phyloP scores from a whole-genome alignment of 2,888 invertebrate species.

The Agrochola circellaris region DNA sequence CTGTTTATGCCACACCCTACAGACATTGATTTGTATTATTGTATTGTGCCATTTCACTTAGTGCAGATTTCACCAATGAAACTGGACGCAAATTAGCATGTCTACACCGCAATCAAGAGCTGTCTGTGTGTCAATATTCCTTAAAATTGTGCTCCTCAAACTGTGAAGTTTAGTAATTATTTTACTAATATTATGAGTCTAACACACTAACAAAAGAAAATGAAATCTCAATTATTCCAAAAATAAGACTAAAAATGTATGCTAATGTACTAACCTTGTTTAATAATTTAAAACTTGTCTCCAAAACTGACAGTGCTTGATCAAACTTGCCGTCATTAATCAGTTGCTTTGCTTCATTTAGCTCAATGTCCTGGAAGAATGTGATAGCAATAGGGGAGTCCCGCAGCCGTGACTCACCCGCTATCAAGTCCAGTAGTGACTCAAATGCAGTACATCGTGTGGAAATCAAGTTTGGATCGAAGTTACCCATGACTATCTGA shows the following conservation, averaged over 20 bases:
- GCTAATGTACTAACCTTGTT: constrained; percentile 80
- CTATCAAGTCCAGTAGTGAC: constrained; percentile 90
- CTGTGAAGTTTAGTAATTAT: not conserved
- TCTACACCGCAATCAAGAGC: not conserved
- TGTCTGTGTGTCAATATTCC: no score
- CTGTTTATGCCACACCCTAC: constrained; percentile 3
- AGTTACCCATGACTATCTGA: constrained; percentile 92
- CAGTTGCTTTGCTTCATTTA: constrained; percentile 91
- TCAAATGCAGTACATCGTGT: constrained; percentile 92
- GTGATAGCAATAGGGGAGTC: constrained; percentile 90
- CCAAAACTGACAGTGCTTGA: constrained; percentile 92
- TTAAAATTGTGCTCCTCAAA: not conserved
- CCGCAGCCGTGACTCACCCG: constrained; percentile 89
- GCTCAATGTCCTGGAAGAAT: constrained; percentile 93
- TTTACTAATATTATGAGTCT: not conserved
- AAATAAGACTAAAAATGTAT: not conserved
- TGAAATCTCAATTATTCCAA: not conserved
- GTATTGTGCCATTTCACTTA: not conserved
- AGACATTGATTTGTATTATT: constrained; percentile 1
- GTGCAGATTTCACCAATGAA: not conserved
- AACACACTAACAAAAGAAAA: constrained; percentile 9
- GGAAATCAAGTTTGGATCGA: constrained; percentile 92
- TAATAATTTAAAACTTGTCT: constrained; percentile 92
- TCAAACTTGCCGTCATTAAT: constrained; percentile 91
- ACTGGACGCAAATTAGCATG: not conserved